phyloP scores from a whole-genome alignment of 1,140 invertebrate genomes.

The Pararge aegeria region DNA sequence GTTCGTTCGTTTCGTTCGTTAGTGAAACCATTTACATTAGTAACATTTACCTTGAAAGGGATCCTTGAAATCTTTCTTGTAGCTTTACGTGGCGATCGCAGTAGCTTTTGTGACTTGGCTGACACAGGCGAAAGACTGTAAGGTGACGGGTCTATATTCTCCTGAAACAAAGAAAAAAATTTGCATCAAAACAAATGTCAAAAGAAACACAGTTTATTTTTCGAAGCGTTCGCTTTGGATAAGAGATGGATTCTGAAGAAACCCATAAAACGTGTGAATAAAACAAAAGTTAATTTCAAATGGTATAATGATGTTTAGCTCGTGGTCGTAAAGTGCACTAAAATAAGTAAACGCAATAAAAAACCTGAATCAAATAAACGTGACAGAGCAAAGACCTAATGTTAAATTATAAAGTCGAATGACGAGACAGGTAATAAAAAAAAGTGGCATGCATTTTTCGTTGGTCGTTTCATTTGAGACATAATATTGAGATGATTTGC shows the following conservation, averaged over 20 bases:
- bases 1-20: too few relatives aligned
- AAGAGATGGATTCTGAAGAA: not conserved
- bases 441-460: constrained; percentile 21
- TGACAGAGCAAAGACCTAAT: constrained; percentile 25
- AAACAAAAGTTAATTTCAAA: constrained; percentile 10
- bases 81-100: constrained; percentile 96
- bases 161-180: constrained; percentile 61
- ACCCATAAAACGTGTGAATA: constrained; percentile 12
- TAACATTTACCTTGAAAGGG: constrained; percentile 91
- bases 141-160: constrained; percentile 84
- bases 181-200: constrained; percentile 1
- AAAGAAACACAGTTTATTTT: not conserved
- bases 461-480: not conserved
- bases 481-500: constrained; percentile 1
- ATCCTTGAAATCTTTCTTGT: constrained; percentile 98
- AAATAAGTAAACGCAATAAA: constrained; percentile 22
- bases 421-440: constrained; percentile 11
- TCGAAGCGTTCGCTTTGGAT: too few relatives aligned
- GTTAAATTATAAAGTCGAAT: constrained; percentile 11
- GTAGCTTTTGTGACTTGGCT: constrained; percentile 95
- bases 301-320: constrained; percentile 16
- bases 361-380: constrained; percentile 23
- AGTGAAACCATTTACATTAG: too few relatives aligned
- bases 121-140: constrained; percentile 97
- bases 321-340: constrained; percentile 21